phyloP scores from a whole-genome alignment of 2,888 invertebrate genomes.

The Cybosia mesomella region DNA sequence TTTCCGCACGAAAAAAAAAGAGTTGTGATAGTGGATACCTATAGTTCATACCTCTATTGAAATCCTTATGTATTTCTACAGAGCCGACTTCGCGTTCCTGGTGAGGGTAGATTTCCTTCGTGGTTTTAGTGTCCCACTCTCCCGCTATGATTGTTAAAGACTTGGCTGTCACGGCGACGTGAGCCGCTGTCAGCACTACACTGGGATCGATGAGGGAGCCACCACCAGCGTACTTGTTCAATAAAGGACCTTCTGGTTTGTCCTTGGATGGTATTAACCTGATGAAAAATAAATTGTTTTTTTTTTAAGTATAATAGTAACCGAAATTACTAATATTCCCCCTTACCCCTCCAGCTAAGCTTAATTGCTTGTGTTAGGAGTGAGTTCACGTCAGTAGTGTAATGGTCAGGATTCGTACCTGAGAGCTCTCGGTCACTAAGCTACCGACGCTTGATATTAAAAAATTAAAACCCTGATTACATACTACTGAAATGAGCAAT shows the following conservation, averaged over 20 bases:
- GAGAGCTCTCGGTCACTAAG: too few relatives aligned
- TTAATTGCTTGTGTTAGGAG: too few relatives aligned
- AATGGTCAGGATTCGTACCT: too few relatives aligned
- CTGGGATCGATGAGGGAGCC: constrained; percentile 92
- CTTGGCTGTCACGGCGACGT: constrained; percentile 68
- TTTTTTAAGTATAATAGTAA: too few relatives aligned
- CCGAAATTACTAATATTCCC: too few relatives aligned
- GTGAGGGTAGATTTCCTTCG: constrained; percentile 89
- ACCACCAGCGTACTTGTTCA: constrained; percentile 90
- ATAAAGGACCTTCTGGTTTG: constrained; percentile 78
- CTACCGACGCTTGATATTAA: too few relatives aligned
- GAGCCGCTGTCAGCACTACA: constrained; percentile 93
- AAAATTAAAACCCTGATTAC: too few relatives aligned
- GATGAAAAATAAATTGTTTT: neutral
- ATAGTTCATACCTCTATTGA: constrained; percentile 84
- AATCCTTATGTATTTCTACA: constrained; percentile 88
- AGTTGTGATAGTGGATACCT: too few relatives aligned
- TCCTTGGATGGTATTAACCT: constrained; percentile 77
- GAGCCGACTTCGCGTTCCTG: constrained; percentile 89
- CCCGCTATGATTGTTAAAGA: constrained; percentile 88
- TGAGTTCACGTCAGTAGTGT: too few relatives aligned
- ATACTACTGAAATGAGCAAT: too few relatives aligned
- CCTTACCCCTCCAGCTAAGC: too few relatives aligned
- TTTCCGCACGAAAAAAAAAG: too few relatives aligned
- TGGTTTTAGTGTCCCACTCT: constrained; percentile 94